Conservation (phyloP, 2,797 vertebrate species). For the Platalea minor region DNA sequence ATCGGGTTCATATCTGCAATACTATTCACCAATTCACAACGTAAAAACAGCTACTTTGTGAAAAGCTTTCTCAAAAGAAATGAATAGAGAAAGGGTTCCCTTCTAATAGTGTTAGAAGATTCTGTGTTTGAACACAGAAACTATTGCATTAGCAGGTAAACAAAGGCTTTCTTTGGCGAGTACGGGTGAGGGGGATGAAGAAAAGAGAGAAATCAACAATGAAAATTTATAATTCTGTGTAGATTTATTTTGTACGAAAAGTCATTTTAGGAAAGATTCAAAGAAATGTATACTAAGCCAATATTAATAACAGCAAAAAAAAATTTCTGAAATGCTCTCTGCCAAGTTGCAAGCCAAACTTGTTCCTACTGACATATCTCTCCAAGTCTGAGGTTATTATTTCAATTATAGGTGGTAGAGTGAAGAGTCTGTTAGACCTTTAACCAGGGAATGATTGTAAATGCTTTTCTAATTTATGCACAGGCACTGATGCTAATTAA, state of each 20-base stretch:
- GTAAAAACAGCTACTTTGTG: background rate
- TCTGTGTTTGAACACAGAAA: background rate
- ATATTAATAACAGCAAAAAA: background rate
- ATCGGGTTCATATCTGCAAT: background rate
- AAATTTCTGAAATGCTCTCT: background rate
- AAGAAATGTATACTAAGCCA: background rate
- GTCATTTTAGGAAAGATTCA: background rate
- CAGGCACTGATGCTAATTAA: constrained; percentile 72
- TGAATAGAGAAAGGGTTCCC: background rate
- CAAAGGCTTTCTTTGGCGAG: background rate
- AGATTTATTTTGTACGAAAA: background rate
- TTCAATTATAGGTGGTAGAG: constrained; percentile 19
- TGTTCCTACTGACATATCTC: constrained; percentile 23
- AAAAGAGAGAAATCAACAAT: background rate
- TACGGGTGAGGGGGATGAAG: fast-evolving
- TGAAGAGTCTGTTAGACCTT: constrained; percentile 43
- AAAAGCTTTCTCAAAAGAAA: background rate
- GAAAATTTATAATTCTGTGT: background rate
- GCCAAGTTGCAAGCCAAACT: background rate
- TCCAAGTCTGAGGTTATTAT: constrained; percentile 26
- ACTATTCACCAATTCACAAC: background rate
- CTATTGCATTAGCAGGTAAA: background rate
- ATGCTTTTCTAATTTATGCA: constrained; percentile 64
- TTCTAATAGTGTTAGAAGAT: background rate
- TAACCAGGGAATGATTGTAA: constrained; percentile 47